Percentiles rank a stretch among this genome's conserved stretches.
phyloP scores from a whole-genome alignment of 1,140 invertebrate species.

The Calycopis cecrops region DNA sequence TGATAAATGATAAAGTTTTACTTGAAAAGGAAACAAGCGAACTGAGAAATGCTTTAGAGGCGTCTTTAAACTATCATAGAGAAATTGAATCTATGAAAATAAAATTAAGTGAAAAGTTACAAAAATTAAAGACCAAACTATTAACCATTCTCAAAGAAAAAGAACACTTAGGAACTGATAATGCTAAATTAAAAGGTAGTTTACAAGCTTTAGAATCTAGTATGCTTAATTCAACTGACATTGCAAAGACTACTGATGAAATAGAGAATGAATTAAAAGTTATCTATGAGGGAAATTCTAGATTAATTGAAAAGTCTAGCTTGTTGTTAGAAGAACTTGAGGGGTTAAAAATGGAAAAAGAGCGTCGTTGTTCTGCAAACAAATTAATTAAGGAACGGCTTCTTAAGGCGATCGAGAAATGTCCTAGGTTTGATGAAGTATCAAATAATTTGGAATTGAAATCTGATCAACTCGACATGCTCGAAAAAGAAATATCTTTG shows the following conservation, averaged over 20 bases:
- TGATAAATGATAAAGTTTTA: constrained; percentile 70
- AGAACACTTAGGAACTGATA: constrained; percentile 40
- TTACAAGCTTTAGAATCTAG: background rate
- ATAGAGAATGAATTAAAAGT: background rate
- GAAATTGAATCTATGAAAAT: constrained; percentile 40
- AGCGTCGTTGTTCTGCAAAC: constrained; percentile 33
- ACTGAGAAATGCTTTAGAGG: constrained; percentile 40
- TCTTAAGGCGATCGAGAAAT: constrained; percentile 27
- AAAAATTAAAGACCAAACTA: constrained; percentile 40
- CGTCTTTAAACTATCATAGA: constrained; percentile 36
- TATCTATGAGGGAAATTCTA: background rate
- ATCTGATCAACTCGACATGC: constrained; percentile 29
- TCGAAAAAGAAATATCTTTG: constrained; percentile 28
- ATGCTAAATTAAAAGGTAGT: constrained; percentile 36
- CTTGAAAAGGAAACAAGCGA: constrained; percentile 61
- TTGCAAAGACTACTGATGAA: background rate
- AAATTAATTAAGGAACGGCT: constrained; percentile 35
- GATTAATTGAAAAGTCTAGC: background rate
- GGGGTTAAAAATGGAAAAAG: constrained; percentile 29
- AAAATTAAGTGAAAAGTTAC: constrained; percentile 42
- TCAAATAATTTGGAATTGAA: constrained; percentile 40
- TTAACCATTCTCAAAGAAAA: constrained; percentile 42
- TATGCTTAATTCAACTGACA: background rate
- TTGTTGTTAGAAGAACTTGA: constrained; percentile 31
- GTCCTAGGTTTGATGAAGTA: constrained; percentile 30